Conservation (phyloP, 2,888 invertebrate species). For the Tetragonula carbonaria region DNA sequence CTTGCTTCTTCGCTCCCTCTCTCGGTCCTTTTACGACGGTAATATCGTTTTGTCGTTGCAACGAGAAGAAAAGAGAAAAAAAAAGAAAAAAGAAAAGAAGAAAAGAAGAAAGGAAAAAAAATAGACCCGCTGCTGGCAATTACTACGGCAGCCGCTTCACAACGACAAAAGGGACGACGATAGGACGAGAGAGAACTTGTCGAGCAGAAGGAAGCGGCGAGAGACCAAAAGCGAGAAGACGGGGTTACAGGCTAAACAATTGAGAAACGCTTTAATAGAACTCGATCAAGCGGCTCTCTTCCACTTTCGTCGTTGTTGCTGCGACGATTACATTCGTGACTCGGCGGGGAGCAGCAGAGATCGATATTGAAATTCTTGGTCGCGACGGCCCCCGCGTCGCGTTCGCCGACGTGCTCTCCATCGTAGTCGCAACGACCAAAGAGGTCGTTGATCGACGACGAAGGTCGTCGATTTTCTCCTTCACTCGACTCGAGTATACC, state of each 20-base stretch:
- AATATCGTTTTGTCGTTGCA: slow-evolving; percentile 55
- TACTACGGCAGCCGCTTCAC: slow-evolving; percentile 58
- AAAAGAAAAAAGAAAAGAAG: no score
- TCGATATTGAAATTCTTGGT: slow-evolving; percentile 33
- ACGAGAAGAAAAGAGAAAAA: slow-evolving; percentile 21
- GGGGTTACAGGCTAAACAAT: slow-evolving; percentile 40
- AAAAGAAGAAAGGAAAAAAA: neutral
- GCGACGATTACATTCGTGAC: slow-evolving; percentile 40
- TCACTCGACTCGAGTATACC: neutral
- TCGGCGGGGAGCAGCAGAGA: neutral
- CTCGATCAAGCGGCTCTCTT: slow-evolving; percentile 18
- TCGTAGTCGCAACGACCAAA: neutral
- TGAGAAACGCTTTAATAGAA: slow-evolving; percentile 48
- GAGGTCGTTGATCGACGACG: neutral
- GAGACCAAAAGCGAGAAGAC: neutral
- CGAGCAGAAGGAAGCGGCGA: neutral
- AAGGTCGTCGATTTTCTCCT: neutral
- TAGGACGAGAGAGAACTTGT: neutral
- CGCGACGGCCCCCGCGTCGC: neutral
- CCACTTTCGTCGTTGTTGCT: neutral
- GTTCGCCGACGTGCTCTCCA: neutral
- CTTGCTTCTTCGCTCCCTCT: neutral
- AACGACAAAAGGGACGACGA: slow-evolving; percentile 38
- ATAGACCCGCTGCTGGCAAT: slow-evolving; percentile 47
- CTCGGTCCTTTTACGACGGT: slow-evolving; percentile 55